Base-by-base conservation (phyloP, 2,888 invertebrate species). In the Plagiodera versicolora region DNA sequence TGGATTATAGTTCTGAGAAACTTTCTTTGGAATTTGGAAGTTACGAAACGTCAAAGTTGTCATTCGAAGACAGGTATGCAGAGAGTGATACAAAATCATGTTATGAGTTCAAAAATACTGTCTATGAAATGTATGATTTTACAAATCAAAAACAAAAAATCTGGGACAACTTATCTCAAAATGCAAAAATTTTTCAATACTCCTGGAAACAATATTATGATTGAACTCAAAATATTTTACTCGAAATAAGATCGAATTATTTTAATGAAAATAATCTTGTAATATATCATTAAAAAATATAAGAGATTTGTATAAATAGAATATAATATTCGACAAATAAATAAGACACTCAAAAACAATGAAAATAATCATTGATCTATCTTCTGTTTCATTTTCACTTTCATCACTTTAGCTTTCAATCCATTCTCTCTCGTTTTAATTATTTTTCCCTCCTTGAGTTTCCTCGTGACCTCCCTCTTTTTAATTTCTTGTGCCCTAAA, bases 341-440 rank as follows among this genome's bases (percentile, higher is more conserved):
- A 65, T 63, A 58, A 61, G 51, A 30, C 55, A 60, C 49, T 49
- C 24, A 59, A 54, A 49, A 24, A 24, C 52, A 47, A 50, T 20
- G 45, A 19, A 60, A 44, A 62, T 44, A 58, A 54, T 65, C 55
- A 55, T 61, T 68, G 52, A 61, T 65, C 66, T 69, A 64, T 61
- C 49, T 67, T 66, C 44, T 70, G 68, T 72, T 74, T 75, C 19
- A 73, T 73, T 70, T 75, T 72, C 65, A 88, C 72, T 75, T 85
- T 87, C 71, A 85, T 86, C 19, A 89, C 77, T 65, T 87, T 84
- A 4, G 87, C 85, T 74, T 89, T 89, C 46, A 89, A 78, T 35
- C 89, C 88, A 46, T 86, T 86, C 72, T 88, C 86, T 69, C 85
- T 83, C 74, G 86, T 85, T 62, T 86, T 86, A 67, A 86, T 83